phyloP scores from a whole-genome alignment of 2,113 vertebrate species.

The Burhinus bistriatus region DNA sequence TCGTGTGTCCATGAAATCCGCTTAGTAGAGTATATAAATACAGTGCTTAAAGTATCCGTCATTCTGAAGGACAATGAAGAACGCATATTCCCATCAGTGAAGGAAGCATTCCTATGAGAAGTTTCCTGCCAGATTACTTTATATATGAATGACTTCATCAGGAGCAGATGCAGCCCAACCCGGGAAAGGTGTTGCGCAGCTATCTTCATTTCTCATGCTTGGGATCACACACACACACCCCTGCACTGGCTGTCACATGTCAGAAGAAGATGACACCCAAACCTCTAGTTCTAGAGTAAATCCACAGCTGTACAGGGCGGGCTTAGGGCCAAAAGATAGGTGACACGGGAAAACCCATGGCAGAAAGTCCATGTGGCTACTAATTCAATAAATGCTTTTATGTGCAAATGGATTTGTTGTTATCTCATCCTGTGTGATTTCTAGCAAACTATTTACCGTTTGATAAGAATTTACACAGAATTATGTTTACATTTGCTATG shows the following conservation, averaged over 20 bases:
- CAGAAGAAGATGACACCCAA: neutral
- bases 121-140: neutral
- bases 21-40: neutral
- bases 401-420: neutral
- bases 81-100: neutral
- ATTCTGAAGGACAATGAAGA: neutral
- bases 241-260: neutral
- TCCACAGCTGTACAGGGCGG: neutral
- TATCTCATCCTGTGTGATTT: neutral
- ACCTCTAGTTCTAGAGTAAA: neutral
- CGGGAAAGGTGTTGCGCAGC: neutral
- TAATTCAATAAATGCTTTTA: neutral
- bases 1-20: neutral
- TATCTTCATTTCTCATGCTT: neutral
- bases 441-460: neutral
- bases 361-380: neutral
- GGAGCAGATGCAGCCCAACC: neutral
- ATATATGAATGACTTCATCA: neutral
- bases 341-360: fast-evolving
- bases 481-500: neutral
- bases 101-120: neutral
- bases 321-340: neutral
- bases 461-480: neutral
- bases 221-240: neutral
- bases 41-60: neutral